These are phyloP conservation scores for Rhineura floridana DNA, from an alignment of 2,113 vertebrate genomes.

Conservation along the genomic window DNA sequence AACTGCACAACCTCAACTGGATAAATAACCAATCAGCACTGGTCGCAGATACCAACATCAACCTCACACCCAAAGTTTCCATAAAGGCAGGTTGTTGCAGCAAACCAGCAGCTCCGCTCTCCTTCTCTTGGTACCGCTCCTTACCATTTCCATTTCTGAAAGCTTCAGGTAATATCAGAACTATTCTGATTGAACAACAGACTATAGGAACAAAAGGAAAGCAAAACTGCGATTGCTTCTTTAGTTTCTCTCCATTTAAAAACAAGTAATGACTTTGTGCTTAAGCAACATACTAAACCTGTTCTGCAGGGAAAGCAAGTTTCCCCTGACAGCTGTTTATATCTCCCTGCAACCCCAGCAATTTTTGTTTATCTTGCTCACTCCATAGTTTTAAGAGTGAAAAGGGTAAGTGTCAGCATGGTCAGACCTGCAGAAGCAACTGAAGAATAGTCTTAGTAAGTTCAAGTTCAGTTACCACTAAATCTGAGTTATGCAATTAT, in stretches of 20 bases:
- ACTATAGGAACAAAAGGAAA: not conserved
- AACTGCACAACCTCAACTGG: too few relatives aligned
- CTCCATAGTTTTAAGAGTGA: not conserved
- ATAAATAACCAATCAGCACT: too few relatives aligned
- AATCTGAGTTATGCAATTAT: not conserved
- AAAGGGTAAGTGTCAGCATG: not conserved
- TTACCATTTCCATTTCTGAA: not conserved
- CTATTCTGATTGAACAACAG: not conserved
- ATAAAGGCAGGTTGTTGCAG: too few relatives aligned
- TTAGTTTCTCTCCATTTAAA: constrained; percentile 1
- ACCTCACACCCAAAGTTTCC: too few relatives aligned
- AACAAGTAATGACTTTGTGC: not conserved
- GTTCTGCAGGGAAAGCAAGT: constrained; percentile 26
- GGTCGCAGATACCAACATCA: too few relatives aligned
- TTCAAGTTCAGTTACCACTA: not conserved
- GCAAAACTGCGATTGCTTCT: not conserved
- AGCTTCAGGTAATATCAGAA: not conserved
- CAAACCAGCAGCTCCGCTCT: too few relatives aligned
- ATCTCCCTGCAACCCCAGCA: not conserved
- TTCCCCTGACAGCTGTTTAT: not conserved
- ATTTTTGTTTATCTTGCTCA: not conserved
- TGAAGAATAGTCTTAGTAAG: not conserved
- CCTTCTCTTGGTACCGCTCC: not conserved
- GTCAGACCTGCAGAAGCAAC: not conserved
- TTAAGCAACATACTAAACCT: not conserved